phyloP scores from a whole-genome alignment of 2,888 invertebrate genomes.

The Acanthosepion lycidas region DNA sequence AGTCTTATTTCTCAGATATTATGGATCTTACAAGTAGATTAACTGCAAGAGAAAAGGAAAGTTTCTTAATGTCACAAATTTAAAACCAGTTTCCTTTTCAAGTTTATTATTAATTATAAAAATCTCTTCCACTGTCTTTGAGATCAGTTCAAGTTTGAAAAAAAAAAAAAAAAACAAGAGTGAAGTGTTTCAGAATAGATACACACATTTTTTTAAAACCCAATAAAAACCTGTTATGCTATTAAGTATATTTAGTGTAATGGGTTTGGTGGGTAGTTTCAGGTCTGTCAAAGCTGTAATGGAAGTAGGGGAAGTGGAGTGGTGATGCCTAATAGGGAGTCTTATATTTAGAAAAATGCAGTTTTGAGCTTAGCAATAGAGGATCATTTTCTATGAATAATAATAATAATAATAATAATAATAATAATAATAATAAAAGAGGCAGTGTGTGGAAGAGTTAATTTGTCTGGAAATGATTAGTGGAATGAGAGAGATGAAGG shows the following conservation, averaged over 20 bases:
- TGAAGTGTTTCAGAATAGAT: not conserved
- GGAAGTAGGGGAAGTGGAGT: not conserved
- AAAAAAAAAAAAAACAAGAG: not conserved
- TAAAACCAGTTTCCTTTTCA: not conserved
- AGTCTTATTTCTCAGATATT: too few species aligned
- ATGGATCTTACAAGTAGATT: not conserved
- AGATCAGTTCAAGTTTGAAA: not conserved
- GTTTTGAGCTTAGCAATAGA: not conserved
- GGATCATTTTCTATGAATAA: slow-evolving; percentile 33
- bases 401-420: not conserved
- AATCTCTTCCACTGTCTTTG: not conserved
- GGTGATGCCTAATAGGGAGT: not conserved
- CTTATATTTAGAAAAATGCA: not conserved
- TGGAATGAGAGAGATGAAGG: not conserved
- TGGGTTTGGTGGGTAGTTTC: too few species aligned
- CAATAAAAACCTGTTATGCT: not conserved
- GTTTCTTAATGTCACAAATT: not conserved
- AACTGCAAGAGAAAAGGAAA: not conserved
- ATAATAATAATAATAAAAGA: not conserved
- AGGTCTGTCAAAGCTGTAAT: too few species aligned
- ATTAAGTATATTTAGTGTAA: too few species aligned
- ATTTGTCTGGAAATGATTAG: not conserved
- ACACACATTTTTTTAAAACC: not conserved
- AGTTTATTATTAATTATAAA: too few species aligned
- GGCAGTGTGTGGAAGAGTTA: not conserved